Percentiles rank a stretch among this genome's conserved stretches.
Evolutionary conservation across 1,140 invertebrate species (phyloP).

Genomic region (Drosophila burlai): DNA sequence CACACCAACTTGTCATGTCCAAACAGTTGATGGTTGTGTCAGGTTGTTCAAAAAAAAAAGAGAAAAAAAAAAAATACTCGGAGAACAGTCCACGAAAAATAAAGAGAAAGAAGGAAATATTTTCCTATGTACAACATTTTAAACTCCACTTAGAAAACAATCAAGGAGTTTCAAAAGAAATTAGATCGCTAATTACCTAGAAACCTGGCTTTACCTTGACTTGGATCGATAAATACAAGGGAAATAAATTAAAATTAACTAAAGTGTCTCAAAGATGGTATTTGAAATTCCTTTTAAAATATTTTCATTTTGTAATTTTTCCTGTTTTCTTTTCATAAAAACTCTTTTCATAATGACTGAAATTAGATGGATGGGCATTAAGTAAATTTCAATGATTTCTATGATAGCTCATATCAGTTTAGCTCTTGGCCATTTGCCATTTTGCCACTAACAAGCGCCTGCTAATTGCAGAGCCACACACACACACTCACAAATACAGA

Average conservation of each 20-base stretch:
- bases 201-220: too few relatives aligned
- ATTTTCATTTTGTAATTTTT: background rate
- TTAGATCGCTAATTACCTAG: too few relatives aligned
- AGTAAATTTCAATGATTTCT: slow-evolving; percentile 73
- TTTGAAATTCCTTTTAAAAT: background rate
- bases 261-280: background rate
- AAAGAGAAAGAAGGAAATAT: background rate
- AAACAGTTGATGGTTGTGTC: slow-evolving; percentile 79
- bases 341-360: background rate
- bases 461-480: slow-evolving; percentile 68
- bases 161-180: too few relatives aligned
- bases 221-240: too few relatives aligned
- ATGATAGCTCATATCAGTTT: slow-evolving; percentile 77
- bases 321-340: background rate
- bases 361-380: slow-evolving; percentile 43
- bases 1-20: slow-evolving; percentile 82
- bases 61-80: background rate
- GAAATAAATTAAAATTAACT: too few relatives aligned
- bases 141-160: background rate
- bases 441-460: slow-evolving; percentile 73
- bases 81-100: too few relatives aligned
- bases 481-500: slow-evolving; percentile 25
- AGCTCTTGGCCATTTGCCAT: slow-evolving; percentile 66
- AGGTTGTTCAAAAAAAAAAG: slow-evolving; percentile 13
- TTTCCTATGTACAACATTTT: background rate